phyloP scores from a whole-genome alignment of 2,888 invertebrate genomes.

The Athrips mouffetella region DNA sequence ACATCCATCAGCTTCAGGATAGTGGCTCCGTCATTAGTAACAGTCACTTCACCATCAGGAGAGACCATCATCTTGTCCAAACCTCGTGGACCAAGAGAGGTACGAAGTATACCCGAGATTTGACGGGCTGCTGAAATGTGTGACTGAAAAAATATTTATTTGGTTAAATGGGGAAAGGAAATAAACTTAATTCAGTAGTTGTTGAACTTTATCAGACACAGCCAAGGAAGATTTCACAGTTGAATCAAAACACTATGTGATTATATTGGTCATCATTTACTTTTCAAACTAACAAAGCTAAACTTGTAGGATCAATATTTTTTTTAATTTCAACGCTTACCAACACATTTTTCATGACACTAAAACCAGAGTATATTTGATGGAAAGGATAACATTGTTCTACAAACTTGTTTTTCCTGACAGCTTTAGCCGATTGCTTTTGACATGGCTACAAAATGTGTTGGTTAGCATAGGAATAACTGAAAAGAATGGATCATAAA shows the following conservation, averaged over 20 bases:
- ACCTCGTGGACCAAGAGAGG: constrained; percentile 97
- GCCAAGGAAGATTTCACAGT: constrained; percentile 24
- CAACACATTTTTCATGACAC: no score
- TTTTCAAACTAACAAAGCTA: no score
- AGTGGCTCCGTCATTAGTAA: constrained; percentile 99
- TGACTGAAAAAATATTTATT: constrained; percentile 81
- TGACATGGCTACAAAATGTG: no score
- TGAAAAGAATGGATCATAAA: no score
- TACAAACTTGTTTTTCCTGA: no score
- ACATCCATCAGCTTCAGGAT: constrained; percentile 99
- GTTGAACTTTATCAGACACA: constrained; percentile 20
- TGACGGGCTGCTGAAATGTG: constrained; percentile 98
- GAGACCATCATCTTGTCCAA: constrained; percentile 99
- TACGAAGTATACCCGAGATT: constrained; percentile 92
- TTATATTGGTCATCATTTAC: constrained; percentile 17
- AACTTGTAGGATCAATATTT: no score
- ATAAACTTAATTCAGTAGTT: neutral
- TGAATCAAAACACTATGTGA: constrained; percentile 25
- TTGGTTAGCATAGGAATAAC: no score
- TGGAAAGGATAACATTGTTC: no score
- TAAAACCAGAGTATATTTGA: no score
- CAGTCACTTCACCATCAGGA: constrained; percentile 97
- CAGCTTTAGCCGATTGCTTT: no score
- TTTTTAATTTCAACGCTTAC: neutral
- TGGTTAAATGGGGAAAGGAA: constrained; percentile 25